These are phyloP conservation scores for Diadophis punctatus DNA, from an alignment of 2,113 vertebrate species.

Conservation along the genomic window DNA sequence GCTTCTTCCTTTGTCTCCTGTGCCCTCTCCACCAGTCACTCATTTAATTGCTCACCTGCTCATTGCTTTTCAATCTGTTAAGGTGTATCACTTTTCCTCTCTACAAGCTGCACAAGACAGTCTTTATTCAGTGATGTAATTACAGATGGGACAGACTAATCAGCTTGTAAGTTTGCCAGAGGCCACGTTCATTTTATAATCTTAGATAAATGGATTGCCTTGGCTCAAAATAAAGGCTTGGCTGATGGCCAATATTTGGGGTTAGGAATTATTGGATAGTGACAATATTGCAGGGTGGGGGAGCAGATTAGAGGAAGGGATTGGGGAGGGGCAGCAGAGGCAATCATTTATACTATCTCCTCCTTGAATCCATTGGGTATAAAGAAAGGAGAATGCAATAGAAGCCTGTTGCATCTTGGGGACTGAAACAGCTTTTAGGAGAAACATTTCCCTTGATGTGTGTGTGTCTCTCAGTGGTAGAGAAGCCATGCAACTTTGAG, in stretches of 20 bases:
- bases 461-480: background rate
- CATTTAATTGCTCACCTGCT: slow-evolving; percentile 19
- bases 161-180: slow-evolving; percentile 8
- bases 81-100: slow-evolving; percentile 11
- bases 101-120: background rate
- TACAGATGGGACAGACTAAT: slow-evolving; percentile 13
- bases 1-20: background rate
- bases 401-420: too few species aligned
- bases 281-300: background rate
- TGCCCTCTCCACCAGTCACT: slow-evolving; percentile 16
- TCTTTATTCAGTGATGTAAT: slow-evolving; percentile 20
- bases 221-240: background rate
- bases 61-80: slow-evolving; percentile 17
- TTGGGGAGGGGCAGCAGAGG: background rate
- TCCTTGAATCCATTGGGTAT: background rate
- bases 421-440: background rate
- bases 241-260: background rate
- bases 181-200: background rate
- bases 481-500: too few species aligned
- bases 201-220: background rate
- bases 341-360: background rate
- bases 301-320: background rate
- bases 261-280: background rate
- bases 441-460: background rate
- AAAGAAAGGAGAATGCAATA: background rate